Evolutionary conservation across 2,888 invertebrate genomes (phyloP).

Genomic region (Pyralis farinalis): DNA sequence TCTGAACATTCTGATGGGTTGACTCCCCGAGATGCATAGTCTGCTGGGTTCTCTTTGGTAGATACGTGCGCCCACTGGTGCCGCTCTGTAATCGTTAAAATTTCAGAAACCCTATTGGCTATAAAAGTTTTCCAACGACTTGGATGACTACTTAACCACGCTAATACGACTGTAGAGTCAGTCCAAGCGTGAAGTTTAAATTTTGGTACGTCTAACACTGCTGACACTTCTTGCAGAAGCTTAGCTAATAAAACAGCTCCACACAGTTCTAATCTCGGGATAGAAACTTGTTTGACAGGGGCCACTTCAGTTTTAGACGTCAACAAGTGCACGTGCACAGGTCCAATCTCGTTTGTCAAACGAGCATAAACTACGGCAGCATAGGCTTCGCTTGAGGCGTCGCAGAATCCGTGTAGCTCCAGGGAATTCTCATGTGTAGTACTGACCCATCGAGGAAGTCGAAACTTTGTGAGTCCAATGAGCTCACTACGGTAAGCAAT

Average conservation of each 20-base stretch:
- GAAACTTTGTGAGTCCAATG: neutral
- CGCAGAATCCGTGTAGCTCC: conserved; percentile 8
- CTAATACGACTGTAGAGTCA: conserved; percentile 2
- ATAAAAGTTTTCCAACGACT: conserved; percentile 4
- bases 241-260: neutral
- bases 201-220: neutral
- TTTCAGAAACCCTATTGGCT: conserved; percentile 3
- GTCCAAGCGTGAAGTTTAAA: conserved; percentile 3
- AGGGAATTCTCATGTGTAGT: neutral
- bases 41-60: conserved; percentile 5
- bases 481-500: neutral
- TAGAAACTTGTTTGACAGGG: conserved; percentile 5
- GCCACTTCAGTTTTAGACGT: conserved; percentile 9
- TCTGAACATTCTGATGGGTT: neutral
- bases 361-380: conserved; percentile 13
- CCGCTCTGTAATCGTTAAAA: neutral
- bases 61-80: conserved; percentile 2
- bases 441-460: conserved; percentile 5
- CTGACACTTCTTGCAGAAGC: conserved; percentile 1
- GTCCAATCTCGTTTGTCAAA: conserved; percentile 5
- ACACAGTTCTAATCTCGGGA: conserved; percentile 6
- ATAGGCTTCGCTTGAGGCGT: conserved; percentile 6
- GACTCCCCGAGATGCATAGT: conserved; percentile 6
- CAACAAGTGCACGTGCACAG: conserved; percentile 13
- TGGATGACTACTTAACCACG: conserved; percentile 6